Base-by-base conservation (phyloP, 64 coral and sea anemone species). In the Hydrozoanthus tunicans region DNA sequence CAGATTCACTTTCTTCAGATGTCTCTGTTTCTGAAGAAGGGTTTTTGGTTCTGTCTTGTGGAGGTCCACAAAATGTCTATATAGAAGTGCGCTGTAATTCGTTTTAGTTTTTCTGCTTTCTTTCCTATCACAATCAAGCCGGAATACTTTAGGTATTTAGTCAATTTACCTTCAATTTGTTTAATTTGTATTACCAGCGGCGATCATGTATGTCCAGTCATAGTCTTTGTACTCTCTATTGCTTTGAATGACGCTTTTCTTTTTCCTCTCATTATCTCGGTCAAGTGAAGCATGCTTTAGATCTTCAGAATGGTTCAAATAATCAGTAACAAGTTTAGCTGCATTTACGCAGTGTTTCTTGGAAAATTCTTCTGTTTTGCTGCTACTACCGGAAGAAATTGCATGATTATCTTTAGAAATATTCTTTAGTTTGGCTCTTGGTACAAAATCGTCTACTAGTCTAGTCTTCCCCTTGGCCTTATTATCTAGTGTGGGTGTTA, bases 71-170 rank as follows among this genome's bases (percentile, higher is more conserved):
- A 10, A 20, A 68, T 52, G 27, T 6, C 26, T 52, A 90, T 23
- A 64, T 63, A 90, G 58, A 26, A 79, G 78, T 65, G 54, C 56
- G 89, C 77, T 62, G 74, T 80, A 20, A 81, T 91, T 56, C 77
- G 62, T n/a, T 91, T 80, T 43, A 66, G 55, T 69, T 91, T 91
- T 51, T 91, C 89, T 69, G 15, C 27, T 81, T 91, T 91, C 32
- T 80, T 90, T 55, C 75, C 75, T 53, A 60, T 59, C 51, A 59
- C 11, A 52, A 77, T 7, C 20, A 91, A 64, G 6, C 80, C 14
- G 32, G 79, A 62, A 64, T 79, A 53, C 77, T 91, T 79, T 24
- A 81, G 62, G 62, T 80, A 91, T 17, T 90, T 90, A 68, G 56
- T 58, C 1, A 77, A 59, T 60, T 78, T 71, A 60, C 89, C 54